These are phyloP conservation scores for Lutjanus argentimaculatus DNA, from an alignment of 2,797 vertebrate genomes.

Conservation along the genomic window DNA sequence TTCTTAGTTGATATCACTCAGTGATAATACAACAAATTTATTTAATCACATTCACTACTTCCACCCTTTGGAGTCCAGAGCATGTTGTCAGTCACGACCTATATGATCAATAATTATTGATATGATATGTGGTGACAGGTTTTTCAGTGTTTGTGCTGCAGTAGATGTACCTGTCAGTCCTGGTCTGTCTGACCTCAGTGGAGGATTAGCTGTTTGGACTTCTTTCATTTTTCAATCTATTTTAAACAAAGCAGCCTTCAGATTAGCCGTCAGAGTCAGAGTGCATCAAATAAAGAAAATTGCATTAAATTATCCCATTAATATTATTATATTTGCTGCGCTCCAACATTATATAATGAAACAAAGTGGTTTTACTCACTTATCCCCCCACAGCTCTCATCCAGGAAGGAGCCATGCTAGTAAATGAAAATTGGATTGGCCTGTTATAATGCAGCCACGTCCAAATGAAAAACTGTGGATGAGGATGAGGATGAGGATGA, in stretches of 20 bases:
- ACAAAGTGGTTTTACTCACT: conserved; percentile 79
- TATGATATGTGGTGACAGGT: neutral
- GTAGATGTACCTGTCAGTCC: conserved; percentile 2
- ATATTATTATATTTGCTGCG: conserved; percentile 82
- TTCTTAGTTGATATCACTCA: no score
- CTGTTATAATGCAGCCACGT: conserved; percentile 65
- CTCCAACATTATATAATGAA: conserved; percentile 82
- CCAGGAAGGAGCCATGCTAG: conserved; percentile 73
- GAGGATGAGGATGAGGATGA: no score
- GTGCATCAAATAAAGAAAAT: conserved; percentile 85
- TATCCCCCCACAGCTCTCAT: conserved; percentile 62
- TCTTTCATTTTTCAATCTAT: conserved; percentile 79
- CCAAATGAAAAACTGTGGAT: conserved; percentile 61
- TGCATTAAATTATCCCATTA: conserved; percentile 86
- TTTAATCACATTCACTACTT: no score
- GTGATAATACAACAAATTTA: no score
- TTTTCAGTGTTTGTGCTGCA: neutral
- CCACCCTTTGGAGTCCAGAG: no score
- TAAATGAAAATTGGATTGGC: conserved; percentile 80
- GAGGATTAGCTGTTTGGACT: conserved; percentile 62
- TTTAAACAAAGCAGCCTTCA: conserved; percentile 80
- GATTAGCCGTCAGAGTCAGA: conserved; percentile 83
- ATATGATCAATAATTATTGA: neutral
- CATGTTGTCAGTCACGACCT: no score
- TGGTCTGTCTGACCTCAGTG: conserved; percentile 40